These are phyloP conservation scores for Galagoides demidoff DNA, from an alignment of 2,797 vertebrate genomes.

Conservation along the genomic window DNA sequence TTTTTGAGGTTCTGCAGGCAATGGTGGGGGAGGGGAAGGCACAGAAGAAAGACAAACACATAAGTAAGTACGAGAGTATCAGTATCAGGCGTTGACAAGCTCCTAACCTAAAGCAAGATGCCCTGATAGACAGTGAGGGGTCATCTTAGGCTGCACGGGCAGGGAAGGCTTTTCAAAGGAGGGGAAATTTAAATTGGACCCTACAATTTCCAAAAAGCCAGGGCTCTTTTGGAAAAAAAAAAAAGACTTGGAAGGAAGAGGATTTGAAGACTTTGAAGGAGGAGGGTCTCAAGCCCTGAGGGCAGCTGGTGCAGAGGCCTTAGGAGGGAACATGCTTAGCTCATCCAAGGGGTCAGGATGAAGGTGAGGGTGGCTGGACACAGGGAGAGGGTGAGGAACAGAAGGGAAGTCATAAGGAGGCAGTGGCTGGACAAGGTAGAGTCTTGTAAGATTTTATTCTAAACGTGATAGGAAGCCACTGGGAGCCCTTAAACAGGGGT, in stretches of 20 bases:
- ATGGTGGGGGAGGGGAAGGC: neutral
- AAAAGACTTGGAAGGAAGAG: neutral
- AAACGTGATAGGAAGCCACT: neutral
- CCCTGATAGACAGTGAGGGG: neutral
- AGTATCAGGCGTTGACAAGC: neutral
- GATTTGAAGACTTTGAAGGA: conserved; percentile 11
- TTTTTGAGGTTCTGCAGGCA: neutral
- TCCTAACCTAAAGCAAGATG: neutral
- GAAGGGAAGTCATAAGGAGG: neutral
- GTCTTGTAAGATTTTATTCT: neutral
- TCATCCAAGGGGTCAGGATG: neutral
- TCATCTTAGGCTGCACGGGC: neutral
- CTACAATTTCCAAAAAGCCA: conserved; percentile 3
- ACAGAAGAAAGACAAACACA: neutral
- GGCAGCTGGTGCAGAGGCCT: neutral
- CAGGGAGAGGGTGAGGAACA: neutral
- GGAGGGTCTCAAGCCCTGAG: neutral
- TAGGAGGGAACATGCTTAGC: neutral
- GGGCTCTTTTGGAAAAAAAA: neutral
- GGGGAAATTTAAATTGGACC: conserved; percentile 12
- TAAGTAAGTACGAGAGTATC: neutral
- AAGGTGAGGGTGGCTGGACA: accelerated
- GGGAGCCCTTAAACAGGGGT: neutral
- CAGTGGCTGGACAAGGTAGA: neutral
- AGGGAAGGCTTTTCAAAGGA: neutral